Conservation (phyloP, 37 sponge, comb jelly and placozoan species). For the Agelas oroides region DNA sequence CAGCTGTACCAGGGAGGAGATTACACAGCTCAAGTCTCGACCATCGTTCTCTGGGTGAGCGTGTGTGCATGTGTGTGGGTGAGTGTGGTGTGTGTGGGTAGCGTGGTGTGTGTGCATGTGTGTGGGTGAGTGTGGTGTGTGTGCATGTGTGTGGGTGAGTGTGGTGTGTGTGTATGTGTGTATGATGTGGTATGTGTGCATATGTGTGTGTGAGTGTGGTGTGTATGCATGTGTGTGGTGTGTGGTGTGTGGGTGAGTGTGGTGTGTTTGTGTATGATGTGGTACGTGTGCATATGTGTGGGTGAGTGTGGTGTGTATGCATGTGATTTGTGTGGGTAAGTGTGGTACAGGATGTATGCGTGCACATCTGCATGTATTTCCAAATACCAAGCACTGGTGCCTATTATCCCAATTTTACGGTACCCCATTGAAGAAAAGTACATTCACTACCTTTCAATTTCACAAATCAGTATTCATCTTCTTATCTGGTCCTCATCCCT, state of each 20-base stretch:
- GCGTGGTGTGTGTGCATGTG: neutral
- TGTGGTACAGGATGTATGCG: neutral
- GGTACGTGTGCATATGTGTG: neutral
- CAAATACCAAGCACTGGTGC: too few relatives aligned
- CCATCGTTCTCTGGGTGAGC: constrained; percentile 61
- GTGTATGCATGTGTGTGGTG: too few relatives aligned
- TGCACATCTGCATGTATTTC: neutral
- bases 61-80: neutral
- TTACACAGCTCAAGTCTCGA: constrained; percentile 85
- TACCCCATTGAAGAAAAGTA: too few relatives aligned
- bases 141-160: neutral
- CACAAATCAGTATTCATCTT: too few relatives aligned
- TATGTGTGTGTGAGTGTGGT: neutral
- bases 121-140: constrained; percentile 6
- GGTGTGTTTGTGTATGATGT: neutral
- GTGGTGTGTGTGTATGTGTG: neutral
- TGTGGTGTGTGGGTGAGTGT: too few relatives aligned
- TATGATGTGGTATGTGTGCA: neutral
- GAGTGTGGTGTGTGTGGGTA: neutral
- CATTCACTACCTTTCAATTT: too few relatives aligned
- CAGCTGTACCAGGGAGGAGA: constrained; percentile 87
- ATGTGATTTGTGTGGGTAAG: neutral
- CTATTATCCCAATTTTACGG: too few relatives aligned
- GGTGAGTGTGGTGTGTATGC: neutral
- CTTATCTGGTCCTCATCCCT: too few relatives aligned